phyloP scores from a whole-genome alignment of 1,140 invertebrate species.

The Micrasema minimum region DNA sequence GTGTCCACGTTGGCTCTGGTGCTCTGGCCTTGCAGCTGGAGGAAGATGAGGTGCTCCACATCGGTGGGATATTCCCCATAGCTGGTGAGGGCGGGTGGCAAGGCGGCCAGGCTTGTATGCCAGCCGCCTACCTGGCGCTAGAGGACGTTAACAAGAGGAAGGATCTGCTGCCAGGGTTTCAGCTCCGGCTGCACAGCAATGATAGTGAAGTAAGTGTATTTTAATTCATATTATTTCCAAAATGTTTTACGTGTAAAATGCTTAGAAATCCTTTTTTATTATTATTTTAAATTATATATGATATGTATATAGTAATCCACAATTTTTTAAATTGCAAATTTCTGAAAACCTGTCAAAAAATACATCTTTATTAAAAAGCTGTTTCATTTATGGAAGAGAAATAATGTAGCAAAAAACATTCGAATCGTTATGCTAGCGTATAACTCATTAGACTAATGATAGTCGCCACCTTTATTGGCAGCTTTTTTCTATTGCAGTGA shows the following conservation, averaged over 20 bases:
- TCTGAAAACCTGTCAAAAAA: too few species aligned
- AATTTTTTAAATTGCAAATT: too few species aligned
- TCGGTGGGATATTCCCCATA: conserved; percentile 98
- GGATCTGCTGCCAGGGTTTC: conserved; percentile 92
- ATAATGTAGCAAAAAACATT: too few species aligned
- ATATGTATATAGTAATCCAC: too few species aligned
- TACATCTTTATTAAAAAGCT: too few species aligned
- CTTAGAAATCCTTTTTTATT: too few species aligned
- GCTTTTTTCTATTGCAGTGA: too few species aligned
- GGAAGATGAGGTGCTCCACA: conserved; percentile 85
- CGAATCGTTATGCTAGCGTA: too few species aligned
- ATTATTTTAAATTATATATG: too few species aligned
- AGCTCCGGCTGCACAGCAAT: conserved; percentile 91
- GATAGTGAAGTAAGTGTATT: conserved; percentile 94
- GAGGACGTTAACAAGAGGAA: conserved; percentile 93
- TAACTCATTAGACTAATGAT: too few species aligned
- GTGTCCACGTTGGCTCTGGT: conserved; percentile 51
- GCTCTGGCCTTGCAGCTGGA: conserved; percentile 58
- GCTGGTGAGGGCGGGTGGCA: conserved; percentile 95
- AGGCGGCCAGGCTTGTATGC: conserved; percentile 93
- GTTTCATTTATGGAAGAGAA: too few species aligned
- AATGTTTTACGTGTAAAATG: background rate
- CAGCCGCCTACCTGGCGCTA: conserved; percentile 93
- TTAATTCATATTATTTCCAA: background rate
- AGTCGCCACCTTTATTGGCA: too few species aligned